Conservation (phyloP, 2,797 vertebrate species). For the Rhincodon typus region DNA sequence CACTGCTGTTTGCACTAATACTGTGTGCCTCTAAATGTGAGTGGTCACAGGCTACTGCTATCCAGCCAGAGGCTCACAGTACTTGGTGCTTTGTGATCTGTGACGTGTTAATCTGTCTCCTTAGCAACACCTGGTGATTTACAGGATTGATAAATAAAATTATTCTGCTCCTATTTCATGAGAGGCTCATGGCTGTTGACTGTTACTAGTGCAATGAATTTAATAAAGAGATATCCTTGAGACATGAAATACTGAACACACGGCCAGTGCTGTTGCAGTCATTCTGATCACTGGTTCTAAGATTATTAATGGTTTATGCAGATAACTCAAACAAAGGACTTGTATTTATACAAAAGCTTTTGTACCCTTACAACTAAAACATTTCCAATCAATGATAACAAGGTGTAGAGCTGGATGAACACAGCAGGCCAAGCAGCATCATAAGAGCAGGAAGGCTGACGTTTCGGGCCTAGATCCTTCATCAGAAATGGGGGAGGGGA, state of each 20-base stretch:
- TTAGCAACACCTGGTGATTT: slow-evolving; percentile 6
- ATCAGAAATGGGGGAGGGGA: no score
- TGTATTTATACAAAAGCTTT: neutral
- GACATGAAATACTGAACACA: neutral
- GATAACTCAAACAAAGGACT: neutral
- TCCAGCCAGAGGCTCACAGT: neutral
- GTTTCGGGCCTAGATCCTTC: no score
- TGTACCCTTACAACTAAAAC: no score
- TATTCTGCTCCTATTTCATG: neutral
- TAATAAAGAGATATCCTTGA: neutral
- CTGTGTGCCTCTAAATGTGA: neutral
- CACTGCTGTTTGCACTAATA: no score
- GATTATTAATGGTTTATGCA: neutral
- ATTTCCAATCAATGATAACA: no score
- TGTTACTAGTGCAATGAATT: neutral
- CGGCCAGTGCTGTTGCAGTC: neutral
- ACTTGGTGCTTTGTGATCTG: neutral
- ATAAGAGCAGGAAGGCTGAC: no score
- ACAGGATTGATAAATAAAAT: neutral
- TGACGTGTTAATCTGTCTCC: neutral
- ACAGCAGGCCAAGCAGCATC: no score
- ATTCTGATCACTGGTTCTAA: neutral
- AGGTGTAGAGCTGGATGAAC: no score
- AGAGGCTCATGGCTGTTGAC: neutral
- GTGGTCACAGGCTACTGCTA: neutral